These are phyloP conservation scores for Gouania willdenowi DNA, from an alignment of 2,797 vertebrate genomes.

Conservation along the genomic window DNA sequence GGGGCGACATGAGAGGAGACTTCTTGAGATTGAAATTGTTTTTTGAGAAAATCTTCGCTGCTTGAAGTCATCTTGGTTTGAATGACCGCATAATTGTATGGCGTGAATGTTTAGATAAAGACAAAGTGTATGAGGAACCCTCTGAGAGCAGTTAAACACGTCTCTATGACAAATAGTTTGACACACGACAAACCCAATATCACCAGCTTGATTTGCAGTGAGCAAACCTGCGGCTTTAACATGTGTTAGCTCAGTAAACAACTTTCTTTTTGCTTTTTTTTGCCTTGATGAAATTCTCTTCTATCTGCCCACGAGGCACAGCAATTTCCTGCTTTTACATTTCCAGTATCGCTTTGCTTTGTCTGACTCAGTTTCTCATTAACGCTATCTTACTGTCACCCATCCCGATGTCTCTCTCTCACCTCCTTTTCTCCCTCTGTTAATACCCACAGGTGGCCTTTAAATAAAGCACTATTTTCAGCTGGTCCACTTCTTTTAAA, in stretches of 20 bases:
- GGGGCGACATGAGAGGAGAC: constrained; percentile 33
- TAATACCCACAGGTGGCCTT: constrained; percentile 57
- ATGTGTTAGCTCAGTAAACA: constrained; percentile 20
- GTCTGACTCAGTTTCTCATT: constrained; percentile 44
- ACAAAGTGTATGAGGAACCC: constrained; percentile 16
- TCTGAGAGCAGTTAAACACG: too few species aligned
- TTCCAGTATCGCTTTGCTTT: constrained; percentile 6
- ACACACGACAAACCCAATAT: neutral
- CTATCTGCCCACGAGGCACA: constrained; percentile 10
- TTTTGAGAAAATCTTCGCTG: constrained; percentile 11
- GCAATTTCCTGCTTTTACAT: constrained; percentile 30
- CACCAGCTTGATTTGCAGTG: constrained; percentile 6
- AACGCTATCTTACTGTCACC: constrained; percentile 40
- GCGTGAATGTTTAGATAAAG: constrained; percentile 4
- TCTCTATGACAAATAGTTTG: too few species aligned
- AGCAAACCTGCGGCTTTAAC: constrained; percentile 10
- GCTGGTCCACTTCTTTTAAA: constrained; percentile 40
- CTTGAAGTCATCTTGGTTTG: constrained; percentile 14
- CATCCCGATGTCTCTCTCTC: neutral
- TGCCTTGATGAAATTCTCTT: constrained; percentile 3
- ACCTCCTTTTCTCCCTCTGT: constrained; percentile 14
- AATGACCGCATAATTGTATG: constrained; percentile 49
- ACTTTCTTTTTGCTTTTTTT: neutral
- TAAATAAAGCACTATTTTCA: constrained; percentile 42
- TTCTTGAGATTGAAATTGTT: constrained; percentile 16